Base-by-base conservation (phyloP, 1,140 invertebrate genomes). In the Camponotus vicinus region DNA sequence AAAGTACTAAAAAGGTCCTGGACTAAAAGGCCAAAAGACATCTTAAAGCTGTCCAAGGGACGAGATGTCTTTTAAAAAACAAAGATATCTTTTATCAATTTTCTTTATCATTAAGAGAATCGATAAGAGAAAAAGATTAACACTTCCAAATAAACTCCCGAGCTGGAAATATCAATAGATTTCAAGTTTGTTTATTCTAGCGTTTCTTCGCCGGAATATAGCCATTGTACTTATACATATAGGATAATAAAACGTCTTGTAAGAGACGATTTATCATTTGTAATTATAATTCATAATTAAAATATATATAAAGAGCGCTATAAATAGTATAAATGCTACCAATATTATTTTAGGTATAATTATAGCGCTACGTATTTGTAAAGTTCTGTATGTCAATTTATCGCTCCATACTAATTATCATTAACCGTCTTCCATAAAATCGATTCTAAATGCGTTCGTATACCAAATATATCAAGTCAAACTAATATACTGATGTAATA, bases 151-250 rank as follows among this genome's bases (percentile, higher is more conserved):
- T 37, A n/a, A 40, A 40, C 15, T 3, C 3, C 3, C 52, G 11
- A 64, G 18, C 2, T 55, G 40, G 27, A 15, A 49, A 34, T 67
- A 42, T 5, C 45, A 40, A 37, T 13, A 27, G 6, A 18, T 34
- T 59, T 21, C 34, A n/a, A 32, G 32, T 11, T 27, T 37, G 18
- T 59, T 59, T 59, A 57, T 71, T 71, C 52, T 34, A 57, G 21
- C 49, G 64, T 82, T 71, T 82, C 61, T 6, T 45, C 79, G 67
- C 45, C 27, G 45, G 18, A 40, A 73, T 61, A 27, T 27, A 82
- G 79, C 79, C 79, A 82, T 82, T 82, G 69, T 82, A 82, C 69
- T 79, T 49, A 42, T 73, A 73, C 61, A 45, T 9, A 4, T 82
- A 82, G 79, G 9, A 61, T 82, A 82, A 73, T 61, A 18, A 61